Percentiles rank a stretch among this genome's conserved stretches.
Evolutionary conservation across 2,888 invertebrate genomes (phyloP).

Genomic region (Melolontha melolontha): DNA sequence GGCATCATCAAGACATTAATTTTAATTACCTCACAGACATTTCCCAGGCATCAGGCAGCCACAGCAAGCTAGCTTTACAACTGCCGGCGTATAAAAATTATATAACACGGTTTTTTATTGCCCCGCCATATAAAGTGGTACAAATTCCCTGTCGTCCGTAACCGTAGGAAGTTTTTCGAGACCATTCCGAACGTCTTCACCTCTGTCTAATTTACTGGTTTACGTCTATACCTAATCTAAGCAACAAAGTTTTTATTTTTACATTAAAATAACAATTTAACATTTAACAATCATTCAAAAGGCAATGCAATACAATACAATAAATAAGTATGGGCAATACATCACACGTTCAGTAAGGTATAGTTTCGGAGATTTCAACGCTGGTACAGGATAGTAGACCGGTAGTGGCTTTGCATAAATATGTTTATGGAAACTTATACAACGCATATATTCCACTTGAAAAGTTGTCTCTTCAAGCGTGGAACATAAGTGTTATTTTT

Average conservation of each 20-base stretch:
- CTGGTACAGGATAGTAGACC: too few relatives aligned
- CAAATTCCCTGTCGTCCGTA: conserved; percentile 5
- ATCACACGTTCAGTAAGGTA: too few relatives aligned
- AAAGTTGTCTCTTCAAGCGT: conserved; percentile 29
- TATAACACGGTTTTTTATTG: conserved; percentile 27
- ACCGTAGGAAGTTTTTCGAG: too few relatives aligned
- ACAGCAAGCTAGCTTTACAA: conserved; percentile 15
- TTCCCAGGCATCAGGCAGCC: conserved; percentile 16
- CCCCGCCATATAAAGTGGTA: conserved; percentile 16
- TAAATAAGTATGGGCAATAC: too few relatives aligned
- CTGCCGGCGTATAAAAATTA: conserved; percentile 25
- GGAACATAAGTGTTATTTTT: conserved; percentile 38
- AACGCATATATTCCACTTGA: conserved; percentile 18
- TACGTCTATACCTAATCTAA: too few relatives aligned
- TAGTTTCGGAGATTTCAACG: too few relatives aligned
- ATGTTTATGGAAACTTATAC: not conserved
- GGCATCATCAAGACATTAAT: conserved; percentile 24
- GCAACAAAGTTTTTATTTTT: too few relatives aligned
- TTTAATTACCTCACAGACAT: conserved; percentile 22
- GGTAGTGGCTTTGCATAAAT: not conserved
- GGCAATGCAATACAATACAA: too few relatives aligned
- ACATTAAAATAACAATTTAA: too few relatives aligned
- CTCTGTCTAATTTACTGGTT: too few relatives aligned
- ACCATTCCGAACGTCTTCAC: too few relatives aligned
- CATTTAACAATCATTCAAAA: too few relatives aligned